Conservation (phyloP, 1,140 invertebrate genomes). For the Rhopalosiphum padi region DNA sequence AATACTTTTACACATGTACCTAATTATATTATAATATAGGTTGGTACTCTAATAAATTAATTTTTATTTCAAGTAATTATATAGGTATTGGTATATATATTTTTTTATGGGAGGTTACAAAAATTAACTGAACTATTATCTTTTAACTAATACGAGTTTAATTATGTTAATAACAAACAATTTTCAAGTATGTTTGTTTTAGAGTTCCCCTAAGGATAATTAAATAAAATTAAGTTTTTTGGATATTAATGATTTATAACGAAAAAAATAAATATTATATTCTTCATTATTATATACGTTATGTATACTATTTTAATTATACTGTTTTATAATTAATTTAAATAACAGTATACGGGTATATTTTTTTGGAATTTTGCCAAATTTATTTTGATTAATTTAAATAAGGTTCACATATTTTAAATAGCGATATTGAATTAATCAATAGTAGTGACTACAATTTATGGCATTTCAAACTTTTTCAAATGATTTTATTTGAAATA, state of each 20-base stretch:
- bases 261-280: not conserved
- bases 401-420: not conserved
- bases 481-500: not conserved
- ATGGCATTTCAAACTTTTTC: not conserved
- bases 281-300: not conserved
- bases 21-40: not conserved
- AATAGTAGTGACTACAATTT: not conserved
- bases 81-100: not conserved
- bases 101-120: not conserved
- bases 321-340: not conserved
- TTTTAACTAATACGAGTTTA: not conserved
- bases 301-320: not conserved
- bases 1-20: not conserved
- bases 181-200: constrained; percentile 7
- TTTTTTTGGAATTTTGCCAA: not conserved
- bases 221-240: not conserved
- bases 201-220: not conserved
- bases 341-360: not conserved
- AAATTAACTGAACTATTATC: not conserved
- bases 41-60: not conserved
- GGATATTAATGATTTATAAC: not conserved
- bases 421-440: not conserved
- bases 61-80: not conserved
- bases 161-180: not conserved
- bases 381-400: not conserved